phyloP scores from a whole-genome alignment of 2,888 invertebrate genomes.

The Drosophila affinis region DNA sequence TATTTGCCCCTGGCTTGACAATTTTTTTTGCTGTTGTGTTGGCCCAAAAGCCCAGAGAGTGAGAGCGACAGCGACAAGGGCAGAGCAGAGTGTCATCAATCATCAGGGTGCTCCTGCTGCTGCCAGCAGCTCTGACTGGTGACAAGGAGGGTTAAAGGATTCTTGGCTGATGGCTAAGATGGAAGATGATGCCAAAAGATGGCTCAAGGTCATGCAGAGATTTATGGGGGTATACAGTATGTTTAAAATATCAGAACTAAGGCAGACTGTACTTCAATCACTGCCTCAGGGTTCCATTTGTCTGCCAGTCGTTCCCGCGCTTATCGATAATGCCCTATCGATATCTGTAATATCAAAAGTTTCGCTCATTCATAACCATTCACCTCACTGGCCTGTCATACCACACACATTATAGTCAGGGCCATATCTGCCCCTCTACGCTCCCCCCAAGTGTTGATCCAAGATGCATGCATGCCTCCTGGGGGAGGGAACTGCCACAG shows the following conservation, averaged over 20 bases:
- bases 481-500: too few species aligned
- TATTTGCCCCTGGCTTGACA: slow-evolving; percentile 30
- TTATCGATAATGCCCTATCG: neutral
- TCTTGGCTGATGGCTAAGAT: slow-evolving; percentile 2
- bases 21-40: slow-evolving; percentile 22
- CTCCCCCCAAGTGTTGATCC: slow-evolving; percentile 48
- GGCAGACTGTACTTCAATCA: neutral
- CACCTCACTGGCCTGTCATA: slow-evolving; percentile 39
- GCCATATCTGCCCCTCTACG: slow-evolving; percentile 8
- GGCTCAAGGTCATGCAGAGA: slow-evolving; percentile 36
- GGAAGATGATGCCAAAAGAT: neutral
- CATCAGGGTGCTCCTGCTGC: slow-evolving; percentile 25
- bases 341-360: neutral
- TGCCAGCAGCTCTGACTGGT: neutral
- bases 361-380: neutral
- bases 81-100: slow-evolving; percentile 32
- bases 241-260: neutral
- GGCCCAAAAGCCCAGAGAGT: slow-evolving; percentile 17
- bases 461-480: slow-evolving; percentile 30
- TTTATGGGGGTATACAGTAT: slow-evolving; percentile 8
- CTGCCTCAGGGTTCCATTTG: neutral
- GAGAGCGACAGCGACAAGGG: slow-evolving; percentile 31
- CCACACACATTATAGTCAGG: slow-evolving; percentile 28
- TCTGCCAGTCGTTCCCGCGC: neutral
- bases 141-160: slow-evolving; percentile 23